Conservation (phyloP, 2,113 vertebrate genomes). For the Halcyon senegalensis region DNA sequence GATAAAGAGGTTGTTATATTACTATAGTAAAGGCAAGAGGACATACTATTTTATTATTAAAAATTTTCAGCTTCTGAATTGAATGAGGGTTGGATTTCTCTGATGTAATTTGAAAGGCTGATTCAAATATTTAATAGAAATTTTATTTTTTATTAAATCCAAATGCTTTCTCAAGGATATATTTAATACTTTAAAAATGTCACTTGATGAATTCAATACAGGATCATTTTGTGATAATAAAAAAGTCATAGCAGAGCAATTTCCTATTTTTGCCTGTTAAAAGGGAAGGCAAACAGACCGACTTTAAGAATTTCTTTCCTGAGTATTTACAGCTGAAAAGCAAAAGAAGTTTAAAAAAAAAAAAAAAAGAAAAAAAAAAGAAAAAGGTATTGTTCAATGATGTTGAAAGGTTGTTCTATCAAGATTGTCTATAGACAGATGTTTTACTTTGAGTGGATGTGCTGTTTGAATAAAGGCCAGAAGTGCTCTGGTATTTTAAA, state of each 20-base stretch:
- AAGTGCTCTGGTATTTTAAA: not conserved
- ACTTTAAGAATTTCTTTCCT: not conserved
- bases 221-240: not conserved
- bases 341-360: not conserved
- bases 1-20: not conserved
- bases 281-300: not conserved
- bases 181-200: not conserved
- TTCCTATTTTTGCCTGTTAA: not conserved
- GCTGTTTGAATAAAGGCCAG: not conserved
- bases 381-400: not conserved
- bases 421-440: not conserved
- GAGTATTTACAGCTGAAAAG: not conserved
- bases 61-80: not conserved
- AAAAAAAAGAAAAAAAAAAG: no score
- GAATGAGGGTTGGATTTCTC: not conserved
- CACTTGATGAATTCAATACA: not conserved
- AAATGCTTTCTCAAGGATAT: not conserved
- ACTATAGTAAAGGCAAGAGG: not conserved
- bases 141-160: not conserved
- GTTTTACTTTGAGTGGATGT: conserved; percentile 10
- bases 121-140: not conserved
- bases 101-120: not conserved
- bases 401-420: not conserved
- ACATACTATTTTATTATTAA: not conserved
- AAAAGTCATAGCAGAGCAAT: not conserved